These are phyloP conservation scores for Lepus timidus DNA, from an alignment of 2,113 vertebrate species.

Conservation along the genomic window DNA sequence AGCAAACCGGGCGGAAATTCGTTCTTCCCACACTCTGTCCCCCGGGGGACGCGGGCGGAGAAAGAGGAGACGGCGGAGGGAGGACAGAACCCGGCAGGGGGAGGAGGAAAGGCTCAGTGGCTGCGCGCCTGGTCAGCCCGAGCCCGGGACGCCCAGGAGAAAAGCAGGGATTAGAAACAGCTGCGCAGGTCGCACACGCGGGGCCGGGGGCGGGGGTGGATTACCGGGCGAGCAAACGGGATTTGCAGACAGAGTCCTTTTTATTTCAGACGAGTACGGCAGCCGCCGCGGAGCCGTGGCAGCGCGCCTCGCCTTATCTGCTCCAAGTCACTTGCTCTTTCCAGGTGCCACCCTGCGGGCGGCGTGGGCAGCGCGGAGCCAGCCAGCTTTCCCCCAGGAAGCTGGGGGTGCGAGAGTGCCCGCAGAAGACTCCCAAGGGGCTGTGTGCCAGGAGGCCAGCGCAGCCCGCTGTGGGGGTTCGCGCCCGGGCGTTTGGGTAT, in stretches of 20 bases:
- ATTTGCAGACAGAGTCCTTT: constrained; percentile 80
- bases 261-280: constrained; percentile 70
- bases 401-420: not conserved
- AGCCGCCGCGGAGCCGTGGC: not conserved
- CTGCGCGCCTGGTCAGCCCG: constrained; percentile 78
- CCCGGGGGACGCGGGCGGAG: constrained; percentile 85
- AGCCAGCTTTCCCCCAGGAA: not conserved
- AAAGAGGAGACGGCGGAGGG: constrained; percentile 85
- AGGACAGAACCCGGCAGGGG: constrained; percentile 78
- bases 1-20: constrained; percentile 88
- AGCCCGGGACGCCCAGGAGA: constrained; percentile 85
- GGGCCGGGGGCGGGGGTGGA: constrained; percentile 77
- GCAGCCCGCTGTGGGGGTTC: not conserved
- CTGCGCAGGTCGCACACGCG: constrained; percentile 76
- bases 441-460: not conserved
- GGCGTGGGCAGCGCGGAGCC: not conserved
- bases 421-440: not conserved
- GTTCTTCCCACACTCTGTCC: constrained; percentile 90
- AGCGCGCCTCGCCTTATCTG: not conserved
- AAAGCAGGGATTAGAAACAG: constrained; percentile 86
- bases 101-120: constrained; percentile 81
- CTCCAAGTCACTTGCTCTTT: constrained; percentile 8
- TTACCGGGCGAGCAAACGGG: constrained; percentile 73
- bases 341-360: constrained; percentile 4
- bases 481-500: not conserved